phyloP scores from a whole-genome alignment of 2,113 vertebrate genomes.

The Brienomyrus longianalis region DNA sequence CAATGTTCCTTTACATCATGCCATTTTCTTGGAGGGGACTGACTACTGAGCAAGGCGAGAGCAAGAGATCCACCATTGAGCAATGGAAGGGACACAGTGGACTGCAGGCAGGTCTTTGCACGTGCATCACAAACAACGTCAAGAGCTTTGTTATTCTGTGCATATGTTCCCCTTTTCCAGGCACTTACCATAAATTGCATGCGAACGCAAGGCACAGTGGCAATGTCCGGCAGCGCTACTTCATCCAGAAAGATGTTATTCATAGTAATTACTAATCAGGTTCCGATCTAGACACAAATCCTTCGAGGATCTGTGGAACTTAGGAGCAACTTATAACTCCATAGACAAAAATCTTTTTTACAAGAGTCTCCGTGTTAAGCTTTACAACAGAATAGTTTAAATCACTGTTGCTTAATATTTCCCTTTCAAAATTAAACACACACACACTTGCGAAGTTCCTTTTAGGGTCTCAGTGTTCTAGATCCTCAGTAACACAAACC shows the following conservation, averaged over 20 bases:
- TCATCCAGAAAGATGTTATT: slow-evolving; percentile 20
- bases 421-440: slow-evolving; percentile 7
- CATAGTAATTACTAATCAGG: slow-evolving; percentile 28
- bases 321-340: neutral
- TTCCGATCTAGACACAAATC: slow-evolving; percentile 17
- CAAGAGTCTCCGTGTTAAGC: neutral
- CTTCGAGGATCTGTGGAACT: slow-evolving; percentile 5
- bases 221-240: neutral
- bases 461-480: neutral
- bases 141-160: slow-evolving; percentile 23
- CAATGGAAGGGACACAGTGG: neutral
- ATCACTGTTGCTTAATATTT: neutral
- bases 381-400: neutral
- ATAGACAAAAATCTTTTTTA: slow-evolving; percentile 13
- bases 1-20: neutral
- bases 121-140: neutral
- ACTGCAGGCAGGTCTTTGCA: neutral
- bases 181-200: slow-evolving; percentile 25
- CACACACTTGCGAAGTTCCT: neutral
- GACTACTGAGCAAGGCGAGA: neutral
- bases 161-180: neutral
- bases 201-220: neutral
- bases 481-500: neutral
- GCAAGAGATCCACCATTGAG: neutral
- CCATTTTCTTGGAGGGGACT: neutral